A percentile compares a stretch with the other conserved stretches of the same genome.
Conservation (phyloP, 30 jellyfish, hydroid and myxozoan genomes). For the Catostylus mosaicus region DNA sequence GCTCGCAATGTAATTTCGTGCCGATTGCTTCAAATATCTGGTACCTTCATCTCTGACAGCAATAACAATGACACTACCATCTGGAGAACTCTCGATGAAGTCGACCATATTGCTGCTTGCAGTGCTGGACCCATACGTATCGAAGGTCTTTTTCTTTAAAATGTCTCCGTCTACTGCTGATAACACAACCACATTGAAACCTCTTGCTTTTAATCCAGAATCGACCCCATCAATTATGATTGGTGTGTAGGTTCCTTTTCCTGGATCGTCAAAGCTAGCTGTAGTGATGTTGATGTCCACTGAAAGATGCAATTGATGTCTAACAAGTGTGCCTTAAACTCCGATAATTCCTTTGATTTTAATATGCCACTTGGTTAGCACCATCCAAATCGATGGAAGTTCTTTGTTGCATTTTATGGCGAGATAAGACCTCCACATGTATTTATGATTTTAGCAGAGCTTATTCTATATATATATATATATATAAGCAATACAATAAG, state of each 20-base stretch:
- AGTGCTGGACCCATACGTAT: neutral
- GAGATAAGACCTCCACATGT: too few relatives aligned
- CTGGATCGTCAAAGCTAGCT: neutral
- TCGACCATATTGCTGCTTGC: neutral
- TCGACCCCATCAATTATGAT: slow-evolving; percentile 9
- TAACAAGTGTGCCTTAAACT: too few relatives aligned
- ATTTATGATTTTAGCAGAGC: too few relatives aligned
- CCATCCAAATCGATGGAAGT: too few relatives aligned
- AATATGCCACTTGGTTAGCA: too few relatives aligned
- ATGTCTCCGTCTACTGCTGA: neutral
- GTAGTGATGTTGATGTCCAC: neutral
- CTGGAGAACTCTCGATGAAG: neutral
- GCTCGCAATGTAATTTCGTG: neutral
- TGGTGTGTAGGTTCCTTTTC: neutral
- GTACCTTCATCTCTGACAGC: neutral
- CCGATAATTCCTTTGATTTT: too few relatives aligned
- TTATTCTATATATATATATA: too few relatives aligned
- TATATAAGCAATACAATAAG: too few relatives aligned
- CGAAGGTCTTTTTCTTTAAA: neutral
- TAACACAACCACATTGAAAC: slow-evolving; percentile 12
- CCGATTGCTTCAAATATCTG: neutral
- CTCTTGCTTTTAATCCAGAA: neutral
- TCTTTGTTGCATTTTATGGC: too few relatives aligned
- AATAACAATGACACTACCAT: neutral
- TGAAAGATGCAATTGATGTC: too few relatives aligned